These are phyloP conservation scores for Chroicocephalus ridibundus DNA, from an alignment of 2,113 vertebrate species.

Conservation along the genomic window DNA sequence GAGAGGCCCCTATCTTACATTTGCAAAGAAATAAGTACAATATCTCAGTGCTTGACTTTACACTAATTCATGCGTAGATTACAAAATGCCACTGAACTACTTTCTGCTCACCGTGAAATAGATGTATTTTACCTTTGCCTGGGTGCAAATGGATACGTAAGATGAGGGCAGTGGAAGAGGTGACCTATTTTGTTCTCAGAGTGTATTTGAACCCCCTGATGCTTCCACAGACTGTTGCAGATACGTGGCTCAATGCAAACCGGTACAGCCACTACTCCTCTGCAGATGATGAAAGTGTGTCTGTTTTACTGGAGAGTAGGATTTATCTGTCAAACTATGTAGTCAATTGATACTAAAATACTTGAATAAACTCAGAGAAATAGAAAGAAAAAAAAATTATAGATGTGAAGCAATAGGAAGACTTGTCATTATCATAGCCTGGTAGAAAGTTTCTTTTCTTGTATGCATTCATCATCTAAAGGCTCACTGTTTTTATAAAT, in stretches of 20 bases:
- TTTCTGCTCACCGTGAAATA: background rate
- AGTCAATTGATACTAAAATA: background rate
- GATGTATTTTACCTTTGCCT: background rate
- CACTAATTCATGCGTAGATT: background rate
- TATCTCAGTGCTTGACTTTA: background rate
- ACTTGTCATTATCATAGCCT: background rate
- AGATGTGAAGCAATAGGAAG: background rate
- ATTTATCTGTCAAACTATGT: background rate
- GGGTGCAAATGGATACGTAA: background rate
- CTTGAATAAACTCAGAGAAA: background rate
- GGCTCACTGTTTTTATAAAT: slow-evolving; percentile 19
- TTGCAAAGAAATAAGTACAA: background rate
- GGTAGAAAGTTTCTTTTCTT: slow-evolving; percentile 33
- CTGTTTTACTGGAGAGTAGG: background rate
- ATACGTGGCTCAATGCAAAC: background rate
- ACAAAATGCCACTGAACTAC: background rate
- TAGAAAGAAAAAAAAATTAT: background rate
- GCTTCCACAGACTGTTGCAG: background rate
- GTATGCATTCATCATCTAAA: slow-evolving; percentile 2
- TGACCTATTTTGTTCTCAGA: background rate
- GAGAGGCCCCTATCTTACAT: background rate
- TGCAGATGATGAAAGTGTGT: background rate
- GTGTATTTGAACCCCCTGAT: background rate
- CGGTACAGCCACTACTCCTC: background rate
- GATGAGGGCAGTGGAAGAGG: background rate